These are phyloP conservation scores for Caiman crocodilus DNA, from an alignment of 2,797 vertebrate species.

Conservation along the genomic window DNA sequence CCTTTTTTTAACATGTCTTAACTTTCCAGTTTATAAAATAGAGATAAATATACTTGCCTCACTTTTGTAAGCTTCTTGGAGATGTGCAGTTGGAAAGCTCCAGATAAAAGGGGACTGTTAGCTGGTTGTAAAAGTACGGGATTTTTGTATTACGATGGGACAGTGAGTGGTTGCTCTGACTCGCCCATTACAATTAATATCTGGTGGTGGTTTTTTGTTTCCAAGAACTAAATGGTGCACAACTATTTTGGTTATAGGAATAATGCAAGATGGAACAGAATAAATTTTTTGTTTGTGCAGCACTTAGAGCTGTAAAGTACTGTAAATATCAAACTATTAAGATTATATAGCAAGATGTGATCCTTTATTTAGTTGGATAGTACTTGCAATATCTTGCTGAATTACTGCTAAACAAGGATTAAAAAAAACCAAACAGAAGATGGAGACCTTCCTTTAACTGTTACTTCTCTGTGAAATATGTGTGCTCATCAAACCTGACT, in stretches of 20 bases:
- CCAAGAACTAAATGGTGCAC: background rate
- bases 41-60: background rate
- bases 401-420: background rate
- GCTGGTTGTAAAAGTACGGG: background rate
- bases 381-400: background rate
- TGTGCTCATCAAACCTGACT: background rate
- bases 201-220: background rate
- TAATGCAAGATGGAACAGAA: background rate
- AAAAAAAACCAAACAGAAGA: background rate
- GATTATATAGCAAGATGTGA: background rate
- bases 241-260: background rate
- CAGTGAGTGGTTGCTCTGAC: conserved; percentile 11
- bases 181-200: background rate
- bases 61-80: background rate
- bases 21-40: background rate
- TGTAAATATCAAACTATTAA: background rate
- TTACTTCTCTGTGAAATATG: background rate
- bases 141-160: background rate
- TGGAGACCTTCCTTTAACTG: background rate
- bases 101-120: background rate
- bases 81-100: background rate
- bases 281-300: background rate
- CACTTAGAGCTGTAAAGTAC: background rate
- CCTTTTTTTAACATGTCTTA: background rate
- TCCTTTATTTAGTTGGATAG: no score